Evolutionary conservation across 2,888 invertebrate species (phyloP), one percentile per base, ranked within the genome.

Genomic region (Anarsia innoxiella): DNA sequence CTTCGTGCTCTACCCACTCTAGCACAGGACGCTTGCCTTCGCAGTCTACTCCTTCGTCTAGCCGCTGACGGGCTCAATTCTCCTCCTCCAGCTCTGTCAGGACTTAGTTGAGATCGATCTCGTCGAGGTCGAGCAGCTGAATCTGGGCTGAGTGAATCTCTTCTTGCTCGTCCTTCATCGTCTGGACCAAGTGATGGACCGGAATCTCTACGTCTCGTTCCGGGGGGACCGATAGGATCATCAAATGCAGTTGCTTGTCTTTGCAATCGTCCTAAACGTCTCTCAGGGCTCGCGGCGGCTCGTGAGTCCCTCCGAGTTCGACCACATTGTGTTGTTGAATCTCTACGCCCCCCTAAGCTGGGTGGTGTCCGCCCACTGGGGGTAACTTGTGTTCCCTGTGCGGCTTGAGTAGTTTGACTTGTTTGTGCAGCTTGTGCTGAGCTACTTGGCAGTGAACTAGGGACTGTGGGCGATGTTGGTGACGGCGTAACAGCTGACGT

Each of bases 201-300:
- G 2, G 93, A 94, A 44, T 92, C 94, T 28, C 94, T 87, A 29
- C 94, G 88, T 43, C 88, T 86, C 5, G 84, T 82, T 16, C 88
- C 89, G 13, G 90, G 90, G 0, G 93, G 93, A 35, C 93, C 87
- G 51, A 87, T 89, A 26, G 92, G 91, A 68, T 96, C 95, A 73
- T 96, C 96, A 60, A 93, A 94, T 23, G 95, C 93, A 3, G 95
- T 95, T 11, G 94, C 93, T 73, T 96, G 96, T 19, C 96, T 87
- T 60, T 94, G 93, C 33, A 95, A 79, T 37, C 93, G 87, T 29
- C 91, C 90, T 45, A 90, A 69, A 28, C 89, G 82, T n/a, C 90
- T 76, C 50, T 91, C 91, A 0, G 91, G 91, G 59, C 90, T 90
- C 0, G 89, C 89, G 35, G 87, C 86, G 4, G 84, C 82, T 45